Evolutionary conservation across 2,797 vertebrate genomes (phyloP), one percentile per base, ranked within the genome.

Genomic region (Odontamblyopus lacepedii): DNA sequence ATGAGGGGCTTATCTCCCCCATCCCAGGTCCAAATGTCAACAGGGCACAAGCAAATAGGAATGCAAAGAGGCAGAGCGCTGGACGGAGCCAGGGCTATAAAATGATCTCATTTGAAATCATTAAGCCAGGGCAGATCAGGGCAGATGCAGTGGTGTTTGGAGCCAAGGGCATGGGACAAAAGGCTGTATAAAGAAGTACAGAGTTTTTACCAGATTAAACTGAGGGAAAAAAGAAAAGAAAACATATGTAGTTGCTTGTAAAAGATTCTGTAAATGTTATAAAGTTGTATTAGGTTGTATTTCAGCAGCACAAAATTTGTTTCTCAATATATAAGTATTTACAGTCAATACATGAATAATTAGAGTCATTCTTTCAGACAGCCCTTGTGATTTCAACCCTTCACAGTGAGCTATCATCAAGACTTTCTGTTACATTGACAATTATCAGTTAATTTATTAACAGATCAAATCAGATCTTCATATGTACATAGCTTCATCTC

Each of bases 21-120:
- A 66, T 65, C 72, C 62, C 64, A 63, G 69, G 50, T 71, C 70
- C 68, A 78, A 79, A 82, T 86, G 69, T 76, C 78, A 79, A 74
- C 68, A 76, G 67, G 72, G 69, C 23, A 70, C 72, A 73, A 62
- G 50, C 57, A 77, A 72, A 68, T 70, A 23, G 11, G 44, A 65
- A 81, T 72, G 74, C 61, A 44, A 53, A 70, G 63, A 35, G 32
- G 50, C 57, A 63, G 62, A 38, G n/a, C 74, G 70, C 19, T 51
- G 27, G 63, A 26, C 13, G 48, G 27, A 18, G 48, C 26, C 18
- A 7, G 9, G 48, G 48, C 63, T 23, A 53, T 67, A 30, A 78
- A 84, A 74, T 69, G 32, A 72, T 68, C 32, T 65, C 51, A 60
- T 75, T 83, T 74, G 65, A 77, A 78, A 69, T 44, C 67, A 27